Conservation (phyloP, 2,113 vertebrate genomes). For the Physeter macrocephalus region DNA sequence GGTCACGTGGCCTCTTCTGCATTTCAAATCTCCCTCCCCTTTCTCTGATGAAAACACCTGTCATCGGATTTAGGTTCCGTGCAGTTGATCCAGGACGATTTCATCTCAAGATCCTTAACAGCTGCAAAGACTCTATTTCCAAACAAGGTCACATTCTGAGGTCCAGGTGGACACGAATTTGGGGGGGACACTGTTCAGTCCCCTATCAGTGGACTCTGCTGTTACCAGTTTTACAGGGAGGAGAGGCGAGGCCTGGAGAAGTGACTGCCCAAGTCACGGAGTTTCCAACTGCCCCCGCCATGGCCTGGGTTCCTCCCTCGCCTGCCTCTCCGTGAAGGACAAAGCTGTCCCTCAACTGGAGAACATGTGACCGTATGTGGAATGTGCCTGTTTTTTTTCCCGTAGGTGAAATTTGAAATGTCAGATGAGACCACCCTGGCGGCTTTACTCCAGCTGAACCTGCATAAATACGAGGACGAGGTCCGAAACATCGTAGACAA, state of each 20-base stretch:
- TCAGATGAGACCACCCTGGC: conserved; percentile 78
- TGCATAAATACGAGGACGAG: conserved; percentile 81
- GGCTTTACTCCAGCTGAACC: conserved; percentile 79
- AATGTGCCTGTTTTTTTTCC: accelerated
- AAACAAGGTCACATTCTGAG: neutral
- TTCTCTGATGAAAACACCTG: accelerated
- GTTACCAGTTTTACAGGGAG: accelerated
- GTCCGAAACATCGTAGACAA: conserved; percentile 82
- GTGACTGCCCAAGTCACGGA: accelerated
- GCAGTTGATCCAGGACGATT: neutral
- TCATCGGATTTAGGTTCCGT: neutral
- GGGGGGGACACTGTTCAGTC: accelerated
- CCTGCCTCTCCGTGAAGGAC: neutral
- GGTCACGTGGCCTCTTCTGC: accelerated
- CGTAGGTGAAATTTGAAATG: conserved; percentile 85
- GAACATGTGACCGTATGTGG: accelerated
- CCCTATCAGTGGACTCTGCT: neutral
- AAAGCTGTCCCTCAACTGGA: accelerated
- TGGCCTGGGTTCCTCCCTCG: accelerated
- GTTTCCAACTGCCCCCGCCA: accelerated
- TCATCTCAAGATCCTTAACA: neutral
- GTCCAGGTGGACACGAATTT: accelerated
- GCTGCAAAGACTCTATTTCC: neutral
- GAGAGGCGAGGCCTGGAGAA: accelerated
- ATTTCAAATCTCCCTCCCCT: no score